phyloP scores from a whole-genome alignment of 2,888 invertebrate genomes.

The Rugalucina vietnamica region DNA sequence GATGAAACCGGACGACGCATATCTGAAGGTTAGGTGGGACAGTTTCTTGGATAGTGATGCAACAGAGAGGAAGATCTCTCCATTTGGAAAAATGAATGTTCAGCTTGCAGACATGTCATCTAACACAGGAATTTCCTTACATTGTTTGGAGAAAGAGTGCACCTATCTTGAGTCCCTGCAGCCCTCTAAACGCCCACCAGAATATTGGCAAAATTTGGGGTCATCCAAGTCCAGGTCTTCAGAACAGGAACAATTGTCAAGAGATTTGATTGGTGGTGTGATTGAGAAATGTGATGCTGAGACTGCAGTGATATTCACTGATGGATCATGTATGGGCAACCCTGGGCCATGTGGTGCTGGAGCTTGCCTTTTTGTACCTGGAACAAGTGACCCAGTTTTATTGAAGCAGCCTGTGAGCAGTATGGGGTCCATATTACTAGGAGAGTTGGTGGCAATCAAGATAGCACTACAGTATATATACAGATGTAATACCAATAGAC shows the following conservation, averaged over 20 bases:
- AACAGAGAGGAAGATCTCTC: neutral
- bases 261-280: no score
- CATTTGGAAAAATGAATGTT: neutral
- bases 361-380: neutral
- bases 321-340: slow-evolving; percentile 12
- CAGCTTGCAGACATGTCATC: neutral
- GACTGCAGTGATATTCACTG: slow-evolving; percentile 17
- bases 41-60: neutral
- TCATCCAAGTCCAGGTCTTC: neutral
- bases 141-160: neutral
- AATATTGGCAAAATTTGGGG: slow-evolving; percentile 6
- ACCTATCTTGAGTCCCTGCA: neutral
- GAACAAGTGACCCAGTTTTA: neutral
- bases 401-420: slow-evolving; percentile 14
- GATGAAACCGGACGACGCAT: neutral
- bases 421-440: slow-evolving; percentile 4
- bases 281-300: no score
- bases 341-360: slow-evolving; percentile 28
- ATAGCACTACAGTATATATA: slow-evolving; percentile 9
- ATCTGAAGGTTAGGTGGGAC: neutral
- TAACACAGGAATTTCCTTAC: neutral
- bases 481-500: no score
- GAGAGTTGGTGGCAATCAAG: slow-evolving; percentile 26
- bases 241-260: no score
- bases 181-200: neutral